Evolutionary conservation across 2,113 vertebrate species (phyloP), one percentile per base, ranked within the genome.

Genomic region (Verasper variegatus): DNA sequence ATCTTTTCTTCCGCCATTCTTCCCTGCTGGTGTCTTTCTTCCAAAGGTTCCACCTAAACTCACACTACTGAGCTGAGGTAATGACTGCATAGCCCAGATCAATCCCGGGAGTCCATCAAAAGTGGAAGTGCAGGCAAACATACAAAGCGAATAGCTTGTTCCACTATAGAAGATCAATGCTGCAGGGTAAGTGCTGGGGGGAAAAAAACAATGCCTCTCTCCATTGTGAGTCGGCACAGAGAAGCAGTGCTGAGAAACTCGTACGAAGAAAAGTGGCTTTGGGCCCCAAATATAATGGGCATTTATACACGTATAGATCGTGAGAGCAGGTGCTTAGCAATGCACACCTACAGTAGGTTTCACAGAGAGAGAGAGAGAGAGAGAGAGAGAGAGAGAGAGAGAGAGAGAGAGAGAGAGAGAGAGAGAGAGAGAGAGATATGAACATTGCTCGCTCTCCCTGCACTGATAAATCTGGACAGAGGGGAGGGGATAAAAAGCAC

Each of bases 401-500:
- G 45, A 2, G 7, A 9, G 35, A 9, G 35, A 1, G 7, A 9
- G 35, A 37, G 35, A 1, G 35, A 10, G 35, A 10, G 35, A 3
- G 40, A 42, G 40, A 13, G 40, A 42, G 40, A 18, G 45, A 70
- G 70, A 82, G 55, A 74, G 45, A 23, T 8, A 81, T 82, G 81
- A 87, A 86, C 61, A 83, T 75, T 76, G 71, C 47, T 74, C 82
- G 78, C 45, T 69, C 31, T 51, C 58, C 45, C 61, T 57, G 35
- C 61, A 61, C 61, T 42, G 74, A 86, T 73, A 61, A 81, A 83
- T 79, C 67, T 80, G 63, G 77, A 83, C 81, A 85, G 86, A 85
- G 78, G 78, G 85, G 66, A 78, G 62, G 68, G 86, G 87, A 90
- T 91, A 80, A 87, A 92, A 91, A 89, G 88, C 86, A 87, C 89